phyloP scores from a whole-genome alignment of 2,888 invertebrate species.

The Drosophila nr. perissopoda region DNA sequence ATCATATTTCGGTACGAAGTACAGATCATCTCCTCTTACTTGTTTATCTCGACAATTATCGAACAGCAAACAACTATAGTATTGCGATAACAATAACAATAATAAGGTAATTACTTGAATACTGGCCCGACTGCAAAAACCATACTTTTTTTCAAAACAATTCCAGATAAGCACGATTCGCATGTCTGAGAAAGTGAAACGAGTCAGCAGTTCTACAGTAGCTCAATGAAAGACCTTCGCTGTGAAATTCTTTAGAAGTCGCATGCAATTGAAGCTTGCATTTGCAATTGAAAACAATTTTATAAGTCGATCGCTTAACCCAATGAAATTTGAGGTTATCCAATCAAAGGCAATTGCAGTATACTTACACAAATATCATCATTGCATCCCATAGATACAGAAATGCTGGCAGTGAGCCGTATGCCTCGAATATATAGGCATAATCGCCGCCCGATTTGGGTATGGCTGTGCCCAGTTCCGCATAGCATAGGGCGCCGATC shows the following conservation, averaged over 20 bases:
- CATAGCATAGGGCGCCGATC: slow-evolving; percentile 98
- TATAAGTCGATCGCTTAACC: slow-evolving; percentile 19
- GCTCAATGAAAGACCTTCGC: slow-evolving; percentile 25
- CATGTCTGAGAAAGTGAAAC: slow-evolving; percentile 29
- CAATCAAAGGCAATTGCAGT: slow-evolving; percentile 4
- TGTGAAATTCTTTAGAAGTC: slow-evolving; percentile 16
- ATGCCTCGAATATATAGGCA: slow-evolving; percentile 97
- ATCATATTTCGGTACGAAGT: neutral
- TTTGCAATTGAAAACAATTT: slow-evolving; percentile 33
- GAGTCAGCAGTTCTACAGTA: slow-evolving; percentile 6
- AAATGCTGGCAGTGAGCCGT: slow-evolving; percentile 96
- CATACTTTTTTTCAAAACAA: slow-evolving; percentile 11
- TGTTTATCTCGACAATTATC: slow-evolving; percentile 2
- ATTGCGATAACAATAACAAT: slow-evolving; percentile 25
- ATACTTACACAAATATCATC: slow-evolving; percentile 96
- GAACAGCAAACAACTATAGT: slow-evolving; percentile 24
- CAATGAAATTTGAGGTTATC: slow-evolving; percentile 31
- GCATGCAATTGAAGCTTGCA: slow-evolving; percentile 35
- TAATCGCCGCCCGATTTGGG: slow-evolving; percentile 98
- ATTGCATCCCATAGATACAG: slow-evolving; percentile 99
- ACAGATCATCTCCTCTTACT: neutral
- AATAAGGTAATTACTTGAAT: slow-evolving; percentile 19
- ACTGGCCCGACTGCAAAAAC: slow-evolving; percentile 18
- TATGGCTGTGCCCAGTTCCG: slow-evolving; percentile 93
- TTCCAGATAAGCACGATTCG: slow-evolving; percentile 31